These are phyloP conservation scores for Drosophila watanabei DNA, from an alignment of 1,140 invertebrate species.

Conservation along the genomic window DNA sequence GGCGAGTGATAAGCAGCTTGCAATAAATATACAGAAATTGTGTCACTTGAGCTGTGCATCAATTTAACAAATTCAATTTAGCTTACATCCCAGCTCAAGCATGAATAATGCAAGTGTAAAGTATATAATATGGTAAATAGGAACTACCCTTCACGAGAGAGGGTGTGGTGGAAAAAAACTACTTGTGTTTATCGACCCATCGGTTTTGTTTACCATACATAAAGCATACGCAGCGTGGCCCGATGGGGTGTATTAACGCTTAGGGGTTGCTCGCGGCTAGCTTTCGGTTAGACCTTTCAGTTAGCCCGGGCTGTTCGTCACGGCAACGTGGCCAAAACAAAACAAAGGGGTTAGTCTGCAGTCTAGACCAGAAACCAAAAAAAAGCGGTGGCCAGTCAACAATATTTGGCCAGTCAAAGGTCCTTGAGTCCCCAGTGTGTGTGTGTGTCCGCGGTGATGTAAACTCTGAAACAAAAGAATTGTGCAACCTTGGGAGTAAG, in stretches of 20 bases:
- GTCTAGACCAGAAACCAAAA: not conserved
- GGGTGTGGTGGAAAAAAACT: not conserved
- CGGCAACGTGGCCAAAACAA: slow-evolving; percentile 56
- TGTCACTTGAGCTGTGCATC: slow-evolving; percentile 44
- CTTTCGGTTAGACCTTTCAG: slow-evolving; percentile 30
- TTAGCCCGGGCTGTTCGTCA: slow-evolving; percentile 59
- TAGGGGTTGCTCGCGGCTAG: slow-evolving; percentile 54
- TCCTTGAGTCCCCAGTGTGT: slow-evolving; percentile 28
- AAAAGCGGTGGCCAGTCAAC: slow-evolving; percentile 23
- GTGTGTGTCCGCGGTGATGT: slow-evolving; percentile 25
- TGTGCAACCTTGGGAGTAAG: slow-evolving; percentile 24
- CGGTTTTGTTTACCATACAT: slow-evolving; percentile 54
- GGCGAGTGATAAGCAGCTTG: slow-evolving; percentile 19
- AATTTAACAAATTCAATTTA: slow-evolving; percentile 65
- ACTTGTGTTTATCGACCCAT: slow-evolving; percentile 73
- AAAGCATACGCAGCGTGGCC: slow-evolving; percentile 61
- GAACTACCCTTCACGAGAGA: slow-evolving; percentile 27
- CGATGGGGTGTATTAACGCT: slow-evolving; percentile 60
- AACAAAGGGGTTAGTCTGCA: slow-evolving; percentile 24
- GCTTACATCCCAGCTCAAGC: slow-evolving; percentile 26
- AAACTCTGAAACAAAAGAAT: slow-evolving; percentile 22
- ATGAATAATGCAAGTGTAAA: slow-evolving; percentile 26
- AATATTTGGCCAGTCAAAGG: slow-evolving; percentile 58
- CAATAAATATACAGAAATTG: slow-evolving; percentile 13
- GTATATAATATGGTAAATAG: slow-evolving; percentile 10